Base-by-base conservation (phyloP, 1,140 invertebrate species). In the Tachypleus tridentatus region DNA sequence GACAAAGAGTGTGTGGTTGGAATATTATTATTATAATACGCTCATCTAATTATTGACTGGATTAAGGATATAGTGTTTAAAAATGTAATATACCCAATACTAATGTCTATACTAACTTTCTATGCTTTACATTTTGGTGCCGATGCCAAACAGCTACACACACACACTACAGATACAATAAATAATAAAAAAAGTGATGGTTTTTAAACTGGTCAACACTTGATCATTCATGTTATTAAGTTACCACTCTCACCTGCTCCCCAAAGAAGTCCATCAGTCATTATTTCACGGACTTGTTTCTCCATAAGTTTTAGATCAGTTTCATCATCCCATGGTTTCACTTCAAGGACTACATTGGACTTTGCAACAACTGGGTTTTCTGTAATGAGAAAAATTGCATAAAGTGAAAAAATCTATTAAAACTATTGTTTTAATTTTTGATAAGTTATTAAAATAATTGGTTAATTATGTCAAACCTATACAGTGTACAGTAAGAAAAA, bases 291-390 rank as follows among this genome's bases (percentile, higher is more conserved):
- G 0, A 98, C 93, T 70, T 78, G 72, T 49, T 83, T 76, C 78
- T 98, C 94, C 82, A 98, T 84, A 68, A 80, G 81, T 66, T 83
- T 83, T 86, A 98, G 91, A 72, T 97, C 87, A 47, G 94, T 98
- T 77, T 96, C 92, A 82, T 98, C 94, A 77, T 93, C 93, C 94
- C 94, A 98, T 9, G 93, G 93, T 76, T 98, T 98, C 0, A 97
- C 87, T 79, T 98, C 95, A 58, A 98, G 79, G 51, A 98, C 84
- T 56, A 98, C 86, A 74, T 85, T 92, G 3, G 94, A 97, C 76
- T 98, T 98, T 57, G 96, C 95, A 73, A 98, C 89, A 1, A 94
- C 75, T 4, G 82, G 86, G 29, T 93, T 86, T 78, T 94, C 73
- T 67, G 51, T 53, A 51, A 58, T 6, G 49, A 53, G 59, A 60